Percentiles rank a stretch among this genome's conserved stretches.
These are phyloP conservation scores for Acanthochromis polyacanthus DNA, from an alignment of 2,113 vertebrate species.

Conservation along the genomic window DNA sequence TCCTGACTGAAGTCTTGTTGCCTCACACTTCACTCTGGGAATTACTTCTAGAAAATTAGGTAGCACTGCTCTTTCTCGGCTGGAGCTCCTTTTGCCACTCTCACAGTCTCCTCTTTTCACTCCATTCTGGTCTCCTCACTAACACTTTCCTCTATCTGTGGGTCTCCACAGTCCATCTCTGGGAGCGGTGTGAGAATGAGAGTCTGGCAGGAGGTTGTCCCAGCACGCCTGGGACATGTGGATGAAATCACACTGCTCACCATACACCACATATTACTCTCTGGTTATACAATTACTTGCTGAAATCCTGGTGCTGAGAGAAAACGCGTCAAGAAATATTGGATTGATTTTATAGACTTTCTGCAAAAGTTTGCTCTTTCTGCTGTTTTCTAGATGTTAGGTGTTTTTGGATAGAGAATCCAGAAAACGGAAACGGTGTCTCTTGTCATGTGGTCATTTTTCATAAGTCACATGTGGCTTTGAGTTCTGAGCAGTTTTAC, in stretches of 20 bases:
- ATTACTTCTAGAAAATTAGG: constrained; percentile 13
- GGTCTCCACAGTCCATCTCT: constrained; percentile 30
- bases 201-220: constrained; percentile 54
- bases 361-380: not conserved
- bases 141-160: constrained; percentile 29
- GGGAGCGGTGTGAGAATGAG: constrained; percentile 62
- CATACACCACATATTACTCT: constrained; percentile 1
- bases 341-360: not conserved
- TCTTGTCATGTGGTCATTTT: too few species aligned
- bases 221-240: constrained; percentile 5
- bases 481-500: too few species aligned
- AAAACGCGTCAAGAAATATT: not conserved
- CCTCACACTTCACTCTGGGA: not conserved
- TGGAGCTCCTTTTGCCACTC: not conserved
- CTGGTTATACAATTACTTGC: not conserved
- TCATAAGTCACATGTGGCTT: too few species aligned
- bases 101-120: not conserved
- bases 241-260: not conserved
- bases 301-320: not conserved
- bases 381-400: not conserved
- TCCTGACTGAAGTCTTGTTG: not conserved
- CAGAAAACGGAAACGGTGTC: too few species aligned
- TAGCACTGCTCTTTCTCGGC: not conserved
- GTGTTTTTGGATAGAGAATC: too few species aligned
- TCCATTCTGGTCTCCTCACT: not conserved